A percentile compares a stretch with the other conserved stretches of the same genome.
phyloP scores from a whole-genome alignment of 2,113 vertebrate species.

The Stomatorhinus ivindoensis region DNA sequence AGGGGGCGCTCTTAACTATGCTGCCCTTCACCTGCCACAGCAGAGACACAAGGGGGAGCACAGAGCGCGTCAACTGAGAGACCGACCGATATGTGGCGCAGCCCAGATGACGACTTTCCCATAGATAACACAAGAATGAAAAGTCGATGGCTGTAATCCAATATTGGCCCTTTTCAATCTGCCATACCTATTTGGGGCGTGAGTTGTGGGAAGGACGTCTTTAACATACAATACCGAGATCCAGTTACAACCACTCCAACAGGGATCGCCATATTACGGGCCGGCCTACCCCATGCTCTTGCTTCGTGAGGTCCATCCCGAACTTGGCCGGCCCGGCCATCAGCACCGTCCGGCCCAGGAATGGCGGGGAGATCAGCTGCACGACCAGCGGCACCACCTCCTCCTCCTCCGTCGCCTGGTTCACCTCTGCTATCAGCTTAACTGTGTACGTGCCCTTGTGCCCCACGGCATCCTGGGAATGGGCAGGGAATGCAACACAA shows the following conservation, averaged over 20 bases:
- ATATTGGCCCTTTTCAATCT: not conserved
- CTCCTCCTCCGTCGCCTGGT: constrained; percentile 42
- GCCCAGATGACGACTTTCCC: not conserved
- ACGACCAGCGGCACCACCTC: constrained; percentile 57
- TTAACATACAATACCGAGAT: not conserved
- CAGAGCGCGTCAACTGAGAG: not conserved
- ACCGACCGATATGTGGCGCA: not conserved
- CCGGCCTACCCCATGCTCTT: constrained; percentile 62
- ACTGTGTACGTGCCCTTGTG: constrained; percentile 59
- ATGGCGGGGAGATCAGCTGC: constrained; percentile 68
- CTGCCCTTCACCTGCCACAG: constrained; percentile 59
- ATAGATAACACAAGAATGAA: not conserved
- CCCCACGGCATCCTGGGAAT: constrained; percentile 24
- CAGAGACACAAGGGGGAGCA: not conserved
- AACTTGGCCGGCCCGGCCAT: constrained; percentile 69
- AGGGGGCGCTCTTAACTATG: constrained; percentile 55
- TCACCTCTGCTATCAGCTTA: constrained; percentile 65
- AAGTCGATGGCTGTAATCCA: not conserved
- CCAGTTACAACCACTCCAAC: not conserved
- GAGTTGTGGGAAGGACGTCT: not conserved
- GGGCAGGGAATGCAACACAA: not conserved
- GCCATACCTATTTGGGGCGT: not conserved
- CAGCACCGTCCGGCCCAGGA: constrained; percentile 59
- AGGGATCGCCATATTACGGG: not conserved
- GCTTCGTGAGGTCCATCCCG: constrained; percentile 66